Evolutionary conservation across 2,888 invertebrate genomes (phyloP).

Genomic region (Andrena minutula): DNA sequence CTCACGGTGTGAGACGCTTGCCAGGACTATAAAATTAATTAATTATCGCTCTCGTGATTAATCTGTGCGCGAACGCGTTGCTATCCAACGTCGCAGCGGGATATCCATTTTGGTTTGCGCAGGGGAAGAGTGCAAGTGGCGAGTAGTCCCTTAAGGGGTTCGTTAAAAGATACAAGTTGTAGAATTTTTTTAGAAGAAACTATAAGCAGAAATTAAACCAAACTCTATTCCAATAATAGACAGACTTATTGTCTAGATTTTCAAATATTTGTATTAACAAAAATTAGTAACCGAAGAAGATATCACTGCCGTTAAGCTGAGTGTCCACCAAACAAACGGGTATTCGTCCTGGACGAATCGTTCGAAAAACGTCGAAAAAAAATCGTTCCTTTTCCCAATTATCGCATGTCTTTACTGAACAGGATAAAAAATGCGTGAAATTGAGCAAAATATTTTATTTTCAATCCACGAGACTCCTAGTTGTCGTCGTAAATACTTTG

Average conservation of each 20-base stretch:
- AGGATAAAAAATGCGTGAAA: slow-evolving; percentile 14
- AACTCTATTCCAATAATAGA: too few species aligned
- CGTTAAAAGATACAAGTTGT: too few species aligned
- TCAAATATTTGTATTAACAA: too few species aligned
- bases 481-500: neutral
- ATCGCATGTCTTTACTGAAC: slow-evolving; percentile 1
- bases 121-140: neutral
- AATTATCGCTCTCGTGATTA: slow-evolving; percentile 67
- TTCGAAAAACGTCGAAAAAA: too few species aligned
- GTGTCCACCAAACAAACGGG: too few species aligned
- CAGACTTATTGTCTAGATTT: too few species aligned
- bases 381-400: slow-evolving; percentile 19
- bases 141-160: neutral
- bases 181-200: too few species aligned
- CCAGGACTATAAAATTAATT: slow-evolving; percentile 57
- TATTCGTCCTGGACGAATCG: too few species aligned
- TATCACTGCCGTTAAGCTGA: too few species aligned
- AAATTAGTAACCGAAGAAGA: too few species aligned
- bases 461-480: neutral
- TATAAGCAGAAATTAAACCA: too few species aligned
- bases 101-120: slow-evolving; percentile 57
- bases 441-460: slow-evolving; percentile 46
- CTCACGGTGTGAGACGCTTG: slow-evolving; percentile 14
- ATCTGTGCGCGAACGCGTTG: slow-evolving; percentile 54
- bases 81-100: slow-evolving; percentile 55